Percentiles rank a stretch among this genome's conserved stretches.
These are phyloP conservation scores for Chionis minor DNA, from an alignment of 2,113 vertebrate species.

Conservation along the genomic window DNA sequence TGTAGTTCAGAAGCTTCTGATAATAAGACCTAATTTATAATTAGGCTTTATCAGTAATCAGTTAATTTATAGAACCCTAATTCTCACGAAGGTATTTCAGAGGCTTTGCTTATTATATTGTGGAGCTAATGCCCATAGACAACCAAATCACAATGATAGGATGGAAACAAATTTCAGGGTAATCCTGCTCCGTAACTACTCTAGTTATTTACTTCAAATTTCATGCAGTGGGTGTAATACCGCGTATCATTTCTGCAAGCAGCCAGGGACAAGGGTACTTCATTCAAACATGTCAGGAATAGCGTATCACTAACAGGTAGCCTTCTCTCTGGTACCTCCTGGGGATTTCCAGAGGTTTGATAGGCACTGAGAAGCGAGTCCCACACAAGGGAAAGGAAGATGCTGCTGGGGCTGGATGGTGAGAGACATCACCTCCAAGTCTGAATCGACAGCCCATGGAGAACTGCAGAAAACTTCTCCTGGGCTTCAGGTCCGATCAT, in stretches of 20 bases:
- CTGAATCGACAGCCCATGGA: neutral
- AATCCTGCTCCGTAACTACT: neutral
- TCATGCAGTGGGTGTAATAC: neutral
- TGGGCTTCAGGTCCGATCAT: neutral
- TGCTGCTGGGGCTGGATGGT: neutral
- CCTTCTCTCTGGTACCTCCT: neutral
- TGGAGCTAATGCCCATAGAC: conserved; percentile 65
- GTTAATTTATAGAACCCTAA: conserved; percentile 79
- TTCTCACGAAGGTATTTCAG: conserved; percentile 63
- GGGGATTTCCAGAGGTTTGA: neutral
- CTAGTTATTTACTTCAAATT: neutral
- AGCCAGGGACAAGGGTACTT: neutral
- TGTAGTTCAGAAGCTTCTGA: conserved; percentile 72
- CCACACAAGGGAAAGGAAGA: neutral
- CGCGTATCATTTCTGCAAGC: neutral
- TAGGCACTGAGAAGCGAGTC: neutral
- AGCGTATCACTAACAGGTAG: neutral
- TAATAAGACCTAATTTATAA: conserved; percentile 83
- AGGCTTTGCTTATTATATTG: conserved; percentile 59
- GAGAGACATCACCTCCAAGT: neutral
- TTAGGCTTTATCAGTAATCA: conserved; percentile 81
- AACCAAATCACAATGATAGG: conserved; percentile 47
- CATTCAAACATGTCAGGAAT: neutral
- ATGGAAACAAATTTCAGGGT: conserved; percentile 69
- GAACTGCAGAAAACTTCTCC: neutral